Evolutionary conservation across 2,113 vertebrate species (phyloP).

Genomic region (Forbesichthys agassizii): DNA sequence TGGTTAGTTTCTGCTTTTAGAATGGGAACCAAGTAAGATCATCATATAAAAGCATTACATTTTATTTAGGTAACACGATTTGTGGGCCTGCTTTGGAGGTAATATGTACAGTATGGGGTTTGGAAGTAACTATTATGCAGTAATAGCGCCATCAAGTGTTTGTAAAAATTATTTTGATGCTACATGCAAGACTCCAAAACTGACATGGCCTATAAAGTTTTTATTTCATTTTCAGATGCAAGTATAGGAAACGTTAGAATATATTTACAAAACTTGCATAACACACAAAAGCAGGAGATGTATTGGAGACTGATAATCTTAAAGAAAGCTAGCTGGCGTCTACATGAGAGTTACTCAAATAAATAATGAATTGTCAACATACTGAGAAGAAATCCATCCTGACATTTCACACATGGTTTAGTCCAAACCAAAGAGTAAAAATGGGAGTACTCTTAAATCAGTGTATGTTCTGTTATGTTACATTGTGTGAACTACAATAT

Average conservation of each 20-base stretch:
- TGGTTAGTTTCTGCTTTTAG: slow-evolving; percentile 22
- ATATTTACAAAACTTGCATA: slow-evolving; percentile 77
- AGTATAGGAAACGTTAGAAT: slow-evolving; percentile 79
- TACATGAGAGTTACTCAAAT: slow-evolving; percentile 42
- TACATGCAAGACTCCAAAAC: slow-evolving; percentile 33
- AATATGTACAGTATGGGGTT: slow-evolving; percentile 2
- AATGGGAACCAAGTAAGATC: too few relatives aligned
- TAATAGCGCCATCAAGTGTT: slow-evolving; percentile 8
- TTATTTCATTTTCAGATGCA: slow-evolving; percentile 77
- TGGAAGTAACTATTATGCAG: background rate
- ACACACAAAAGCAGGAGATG: slow-evolving; percentile 69
- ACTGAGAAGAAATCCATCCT: slow-evolving; percentile 34
- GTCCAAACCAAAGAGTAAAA: slow-evolving; percentile 13
- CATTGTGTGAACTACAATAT: slow-evolving; percentile 19
- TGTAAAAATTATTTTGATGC: background rate
- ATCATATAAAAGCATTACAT: background rate
- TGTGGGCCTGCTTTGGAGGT: slow-evolving; percentile 1
- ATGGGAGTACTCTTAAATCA: background rate
- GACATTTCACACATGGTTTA: slow-evolving; percentile 39
- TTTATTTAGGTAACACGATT: background rate
- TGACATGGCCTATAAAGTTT: slow-evolving; percentile 68
- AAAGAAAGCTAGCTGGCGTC: slow-evolving; percentile 35
- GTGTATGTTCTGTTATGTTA: slow-evolving; percentile 11
- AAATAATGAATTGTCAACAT: slow-evolving; percentile 69
- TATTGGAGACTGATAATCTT: slow-evolving; percentile 40